Base-by-base conservation (phyloP, 2,797 vertebrate species). In the Loris lydekkerianus region DNA sequence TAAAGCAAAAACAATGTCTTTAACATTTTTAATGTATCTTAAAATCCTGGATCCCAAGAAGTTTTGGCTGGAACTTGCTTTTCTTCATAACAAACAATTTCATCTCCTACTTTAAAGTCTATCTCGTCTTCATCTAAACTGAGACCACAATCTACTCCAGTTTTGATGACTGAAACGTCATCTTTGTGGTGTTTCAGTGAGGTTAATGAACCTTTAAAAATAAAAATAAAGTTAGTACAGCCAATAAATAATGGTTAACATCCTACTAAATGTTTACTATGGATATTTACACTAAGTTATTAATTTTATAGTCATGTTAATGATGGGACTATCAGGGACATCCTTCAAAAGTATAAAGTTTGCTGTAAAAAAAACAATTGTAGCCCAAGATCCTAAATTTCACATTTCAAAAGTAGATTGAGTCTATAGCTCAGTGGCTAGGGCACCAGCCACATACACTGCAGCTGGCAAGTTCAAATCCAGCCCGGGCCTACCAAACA, bases 31-130 rank as follows among this genome's bases (percentile, higher is more conserved):
- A 94, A 53, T 70, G 1, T 23, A 80, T n/a, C 95, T 98, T 98
- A 99, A 98, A 99, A 99, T 87, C 99, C 99, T 0, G 99, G 99
- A 91, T 99, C 98, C 99, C 99, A 99, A n/a, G 99, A 98, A 31
- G 98, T 99, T 96, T 96, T 98, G 96, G 98, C 98, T 2, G 91
- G 97, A 1, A 97, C 63, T 56, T 99, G 97, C 61, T 98, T 97
- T 94, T 99, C 98, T 97, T 99, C 98, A 0, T 99, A 99, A 96
- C 99, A 99, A 80, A 99, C 31, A 1, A 99, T 97, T 97, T 98
- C 93, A 89, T 99, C 99, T 81, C 99, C 99, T 13, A 98, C 65
- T 80, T 23, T 96, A 97, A 99, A 98, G n/a, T 99, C 98, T n/a
- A 98, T 73, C 3, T 96, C 34, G 9, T 98, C 95, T 4, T 98